These are phyloP conservation scores for Drosophila vallismaia DNA, from an alignment of 2,888 invertebrate species.

Conservation along the genomic window DNA sequence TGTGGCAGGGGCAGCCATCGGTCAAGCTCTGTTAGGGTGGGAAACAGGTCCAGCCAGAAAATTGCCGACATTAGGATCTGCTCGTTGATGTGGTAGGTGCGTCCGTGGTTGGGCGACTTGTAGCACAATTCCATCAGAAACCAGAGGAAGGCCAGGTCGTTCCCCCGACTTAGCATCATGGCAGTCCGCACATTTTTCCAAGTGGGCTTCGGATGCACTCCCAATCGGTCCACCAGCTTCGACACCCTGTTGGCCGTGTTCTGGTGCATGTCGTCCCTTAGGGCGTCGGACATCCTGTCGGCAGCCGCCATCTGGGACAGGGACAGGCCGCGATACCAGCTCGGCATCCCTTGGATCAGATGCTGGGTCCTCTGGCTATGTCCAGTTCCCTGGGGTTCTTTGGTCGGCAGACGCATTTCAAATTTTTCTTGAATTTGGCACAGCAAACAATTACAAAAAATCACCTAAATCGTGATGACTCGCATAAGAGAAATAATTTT, in stretches of 20 bases:
- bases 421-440: neutral
- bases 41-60: conserved; percentile 78
- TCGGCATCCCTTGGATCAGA: conserved; percentile 45
- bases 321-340: conserved; percentile 81
- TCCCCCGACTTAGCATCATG: conserved; percentile 71
- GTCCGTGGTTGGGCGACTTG: conserved; percentile 36
- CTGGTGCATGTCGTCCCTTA: conserved; percentile 78
- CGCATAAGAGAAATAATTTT: neutral
- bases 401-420: neutral
- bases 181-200: conserved; percentile 38
- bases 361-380: neutral
- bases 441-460: neutral
- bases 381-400: neutral
- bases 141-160: conserved; percentile 83
- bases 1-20: conserved; percentile 75
- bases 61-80: conserved; percentile 80
- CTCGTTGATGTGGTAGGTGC: conserved; percentile 73
- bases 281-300: conserved; percentile 47
- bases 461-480: neutral
- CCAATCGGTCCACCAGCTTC: conserved; percentile 52
- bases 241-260: conserved; percentile 62
- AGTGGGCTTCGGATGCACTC: conserved; percentile 69
- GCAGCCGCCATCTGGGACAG: conserved; percentile 68
- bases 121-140: conserved; percentile 81
- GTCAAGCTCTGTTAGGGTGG: conserved; percentile 80